Base-by-base conservation (phyloP, 2,888 invertebrate genomes). In the Pteria penguin region DNA sequence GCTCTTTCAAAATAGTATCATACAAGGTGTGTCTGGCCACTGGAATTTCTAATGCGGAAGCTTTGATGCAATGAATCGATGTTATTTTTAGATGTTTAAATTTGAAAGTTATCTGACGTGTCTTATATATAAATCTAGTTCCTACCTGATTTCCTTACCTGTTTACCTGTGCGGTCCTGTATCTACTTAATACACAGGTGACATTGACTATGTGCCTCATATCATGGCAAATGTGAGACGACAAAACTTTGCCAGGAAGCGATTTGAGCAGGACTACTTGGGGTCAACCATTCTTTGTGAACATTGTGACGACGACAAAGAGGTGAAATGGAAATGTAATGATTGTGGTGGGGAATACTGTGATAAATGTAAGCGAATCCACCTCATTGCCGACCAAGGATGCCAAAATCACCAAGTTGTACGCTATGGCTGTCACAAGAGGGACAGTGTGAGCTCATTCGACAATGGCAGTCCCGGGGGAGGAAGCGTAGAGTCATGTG, bases 281-380 rank as follows among this genome's bases (percentile, higher is more conserved):
- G 45, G 18, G 22, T 65, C 65, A 4, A 45, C 33, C 27, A 33
- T 65, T 26, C 32, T 33, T 18, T 68, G 68, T 68, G 32, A 22
- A 32, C 68, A 68, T 33, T 68, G 68, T 57, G 57, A 57, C 22
- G 68, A 57, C 22, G 68, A 68, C 24, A 29, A 68, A n/a, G 60
- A 60, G 27, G 68, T 68, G 26, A 55, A 55, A 57, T 68, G 68
- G 68, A 57, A 4, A 33, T 68, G 68, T 33, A 26, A 68, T 18
- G 68, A 68, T 29, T 68, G 68, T 32, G 55, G 31, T 18, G 31
- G 31, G n/a, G 68, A 68, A 24, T 57, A 52, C 57, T 68, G 68
- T 57, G 57, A 57, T 32, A 68, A 57, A 29, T 68, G 68, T 57
- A 68, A 68, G 32, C 29, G 68, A 22, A 68, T 68, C 2, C 68